These are phyloP conservation scores for Cerastis rubricosa DNA, from an alignment of 2,888 invertebrate species.

Conservation along the genomic window DNA sequence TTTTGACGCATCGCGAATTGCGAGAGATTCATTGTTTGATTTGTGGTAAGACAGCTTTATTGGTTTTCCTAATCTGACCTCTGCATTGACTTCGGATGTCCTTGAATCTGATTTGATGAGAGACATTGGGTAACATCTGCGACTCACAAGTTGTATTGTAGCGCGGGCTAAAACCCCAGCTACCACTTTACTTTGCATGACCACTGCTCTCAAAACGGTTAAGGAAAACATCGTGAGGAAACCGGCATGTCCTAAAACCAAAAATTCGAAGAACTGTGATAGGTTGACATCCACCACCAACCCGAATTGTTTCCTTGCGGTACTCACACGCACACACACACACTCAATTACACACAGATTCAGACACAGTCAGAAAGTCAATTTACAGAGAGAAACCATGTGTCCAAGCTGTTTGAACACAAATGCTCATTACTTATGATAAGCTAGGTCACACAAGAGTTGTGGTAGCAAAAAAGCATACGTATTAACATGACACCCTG, in stretches of 20 bases:
- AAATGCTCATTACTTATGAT: no score
- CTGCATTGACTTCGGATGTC: background rate
- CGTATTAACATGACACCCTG: no score
- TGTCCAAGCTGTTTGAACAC: background rate
- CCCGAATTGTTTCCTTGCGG: background rate
- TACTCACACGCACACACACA: no score
- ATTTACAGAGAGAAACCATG: background rate
- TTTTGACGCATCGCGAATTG: constrained; percentile 7
- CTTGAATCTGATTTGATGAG: background rate
- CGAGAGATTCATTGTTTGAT: constrained; percentile 18
- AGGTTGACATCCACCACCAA: background rate
- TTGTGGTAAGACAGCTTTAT: background rate
- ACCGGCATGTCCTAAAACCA: background rate
- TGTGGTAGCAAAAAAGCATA: no score
- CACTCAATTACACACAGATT: no score
- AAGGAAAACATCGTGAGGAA: background rate
- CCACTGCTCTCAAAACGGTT: background rate
- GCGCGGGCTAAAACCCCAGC: no score
- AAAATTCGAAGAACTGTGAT: background rate
- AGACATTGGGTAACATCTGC: no score
- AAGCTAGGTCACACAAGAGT: no score
- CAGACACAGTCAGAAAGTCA: no score
- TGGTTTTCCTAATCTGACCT: constrained; percentile 6
- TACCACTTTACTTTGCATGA: background rate
- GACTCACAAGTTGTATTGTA: no score